Evolutionary conservation across 2,888 invertebrate species (phyloP).

Genomic region (Lochmaea crataegi): DNA sequence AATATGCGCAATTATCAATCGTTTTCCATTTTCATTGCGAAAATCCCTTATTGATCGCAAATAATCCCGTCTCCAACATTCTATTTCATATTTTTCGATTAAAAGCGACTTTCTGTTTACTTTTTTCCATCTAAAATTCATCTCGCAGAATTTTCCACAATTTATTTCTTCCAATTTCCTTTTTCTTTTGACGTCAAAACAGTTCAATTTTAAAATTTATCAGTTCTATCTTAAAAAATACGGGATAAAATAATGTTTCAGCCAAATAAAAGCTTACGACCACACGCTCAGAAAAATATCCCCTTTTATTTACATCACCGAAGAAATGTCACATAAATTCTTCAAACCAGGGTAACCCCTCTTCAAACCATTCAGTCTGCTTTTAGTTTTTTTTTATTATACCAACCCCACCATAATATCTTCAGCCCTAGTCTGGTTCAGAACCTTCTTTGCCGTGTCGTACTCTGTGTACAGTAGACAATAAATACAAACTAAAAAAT

Average conservation of each 20-base stretch:
- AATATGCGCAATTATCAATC: too few species aligned
- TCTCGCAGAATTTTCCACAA: too few species aligned
- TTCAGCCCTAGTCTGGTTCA: slow-evolving; percentile 17
- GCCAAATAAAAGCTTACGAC: not conserved
- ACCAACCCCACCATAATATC: slow-evolving; percentile 18
- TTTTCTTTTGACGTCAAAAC: too few species aligned
- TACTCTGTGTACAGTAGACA: slow-evolving; percentile 10
- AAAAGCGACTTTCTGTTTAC: too few species aligned
- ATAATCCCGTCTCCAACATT: too few species aligned
- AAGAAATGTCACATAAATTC: slow-evolving; percentile 37
- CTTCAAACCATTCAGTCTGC: slow-evolving; percentile 25
- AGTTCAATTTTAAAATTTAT: too few species aligned
- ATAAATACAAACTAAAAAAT: not conserved
- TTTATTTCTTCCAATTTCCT: too few species aligned
- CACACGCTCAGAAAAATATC: slow-evolving; percentile 15
- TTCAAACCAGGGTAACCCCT: not conserved
- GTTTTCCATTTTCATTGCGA: too few species aligned
- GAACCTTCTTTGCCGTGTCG: not conserved
- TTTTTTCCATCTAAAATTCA: too few species aligned
- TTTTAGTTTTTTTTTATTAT: slow-evolving; percentile 28
- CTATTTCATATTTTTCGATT: too few species aligned
- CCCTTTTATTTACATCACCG: slow-evolving; percentile 18
- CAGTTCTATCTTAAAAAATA: too few species aligned
- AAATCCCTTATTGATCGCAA: too few species aligned
- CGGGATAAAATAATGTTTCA: not conserved